Evolutionary conservation across 2,113 vertebrate genomes (phyloP).

Genomic region (Marcusenius ussheri): DNA sequence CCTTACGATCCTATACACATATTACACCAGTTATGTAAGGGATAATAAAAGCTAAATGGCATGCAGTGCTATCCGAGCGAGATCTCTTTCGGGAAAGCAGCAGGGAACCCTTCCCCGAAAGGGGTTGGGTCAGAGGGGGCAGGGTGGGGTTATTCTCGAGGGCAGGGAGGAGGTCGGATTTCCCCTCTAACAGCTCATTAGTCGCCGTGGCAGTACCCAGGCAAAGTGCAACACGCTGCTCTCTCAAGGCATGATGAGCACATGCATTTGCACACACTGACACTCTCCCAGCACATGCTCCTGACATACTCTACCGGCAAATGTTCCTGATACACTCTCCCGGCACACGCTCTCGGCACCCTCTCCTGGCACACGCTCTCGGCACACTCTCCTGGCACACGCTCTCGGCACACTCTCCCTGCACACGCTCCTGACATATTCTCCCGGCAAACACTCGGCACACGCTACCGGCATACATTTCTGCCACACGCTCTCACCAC

Average conservation of each 20-base stretch:
- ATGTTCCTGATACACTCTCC: background rate
- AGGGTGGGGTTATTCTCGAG: background rate
- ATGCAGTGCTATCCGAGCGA: background rate
- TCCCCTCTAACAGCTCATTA: background rate
- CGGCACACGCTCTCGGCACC: background rate
- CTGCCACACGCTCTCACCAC: background rate
- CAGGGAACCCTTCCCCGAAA: background rate
- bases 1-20: background rate
- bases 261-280: background rate
- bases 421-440: background rate
- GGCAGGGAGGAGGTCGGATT: background rate
- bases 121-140: background rate
- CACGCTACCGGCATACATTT: too few relatives aligned
- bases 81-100: background rate
- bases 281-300: background rate
- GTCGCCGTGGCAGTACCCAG: background rate
- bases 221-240: background rate
- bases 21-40: background rate
- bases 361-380: rapidly evolving
- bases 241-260: background rate
- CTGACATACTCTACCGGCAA: background rate
- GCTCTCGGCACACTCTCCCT: background rate
- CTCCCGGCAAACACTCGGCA: background rate
- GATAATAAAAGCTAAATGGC: background rate
- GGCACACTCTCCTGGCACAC: background rate